phyloP scores from a whole-genome alignment of 1,140 invertebrate genomes.

The Conopomorpha cramerella region DNA sequence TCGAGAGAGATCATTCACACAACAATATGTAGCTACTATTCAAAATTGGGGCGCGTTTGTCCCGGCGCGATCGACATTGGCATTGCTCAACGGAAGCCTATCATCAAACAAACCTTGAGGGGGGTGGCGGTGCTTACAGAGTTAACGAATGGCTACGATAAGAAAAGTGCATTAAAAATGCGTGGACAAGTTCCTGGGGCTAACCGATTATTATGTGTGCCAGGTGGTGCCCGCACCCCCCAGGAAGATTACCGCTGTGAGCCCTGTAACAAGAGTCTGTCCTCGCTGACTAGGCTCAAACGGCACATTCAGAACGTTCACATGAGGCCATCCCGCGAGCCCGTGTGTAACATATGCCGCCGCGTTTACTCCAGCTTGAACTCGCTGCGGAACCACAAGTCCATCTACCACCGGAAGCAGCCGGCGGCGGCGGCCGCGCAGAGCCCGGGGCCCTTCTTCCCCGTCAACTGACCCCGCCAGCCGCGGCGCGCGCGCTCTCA shows the following conservation, averaged over 20 bases:
- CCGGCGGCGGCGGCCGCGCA: constrained; percentile 34
- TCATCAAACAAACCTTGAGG: constrained; percentile 37
- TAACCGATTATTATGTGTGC: constrained; percentile 57
- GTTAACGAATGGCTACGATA: constrained; percentile 45
- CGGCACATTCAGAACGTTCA: constrained; percentile 87
- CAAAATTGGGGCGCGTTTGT: no score
- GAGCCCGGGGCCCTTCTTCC: constrained; percentile 51
- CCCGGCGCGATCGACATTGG: no score
- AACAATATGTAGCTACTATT: no score
- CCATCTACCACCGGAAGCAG: constrained; percentile 82
- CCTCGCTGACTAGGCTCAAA: constrained; percentile 81
- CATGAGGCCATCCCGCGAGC: constrained; percentile 81
- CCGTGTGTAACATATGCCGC: constrained; percentile 86
- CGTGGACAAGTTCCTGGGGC: constrained; percentile 54
- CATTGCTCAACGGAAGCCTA: constrained; percentile 39
- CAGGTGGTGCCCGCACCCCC: constrained; percentile 59
- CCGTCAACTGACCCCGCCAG: constrained; percentile 53
- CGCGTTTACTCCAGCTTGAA: constrained; percentile 86
- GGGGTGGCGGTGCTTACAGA: constrained; percentile 53
- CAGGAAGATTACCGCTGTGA: constrained; percentile 83
- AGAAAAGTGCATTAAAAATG: constrained; percentile 55
- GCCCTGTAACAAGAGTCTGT: constrained; percentile 86
- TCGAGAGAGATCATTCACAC: no score
- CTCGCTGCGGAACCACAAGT: constrained; percentile 86
- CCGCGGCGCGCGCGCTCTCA: constrained; percentile 6